phyloP scores from a whole-genome alignment of 1,140 invertebrate species.

The Papilio dardanus region DNA sequence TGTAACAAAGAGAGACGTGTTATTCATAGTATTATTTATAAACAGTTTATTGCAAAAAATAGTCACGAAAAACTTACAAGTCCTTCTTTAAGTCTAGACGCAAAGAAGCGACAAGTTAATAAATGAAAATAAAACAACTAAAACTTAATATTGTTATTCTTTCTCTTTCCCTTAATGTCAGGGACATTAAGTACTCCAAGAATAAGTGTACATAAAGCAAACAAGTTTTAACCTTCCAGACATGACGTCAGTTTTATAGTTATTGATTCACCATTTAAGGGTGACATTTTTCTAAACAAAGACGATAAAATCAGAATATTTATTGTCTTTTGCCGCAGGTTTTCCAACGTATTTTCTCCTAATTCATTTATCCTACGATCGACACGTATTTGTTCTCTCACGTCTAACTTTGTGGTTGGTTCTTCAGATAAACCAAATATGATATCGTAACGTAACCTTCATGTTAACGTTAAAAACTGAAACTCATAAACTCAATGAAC shows the following conservation, averaged over 20 bases:
- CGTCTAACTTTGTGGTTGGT: too few species aligned
- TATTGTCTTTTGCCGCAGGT: background rate
- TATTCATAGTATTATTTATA: background rate
- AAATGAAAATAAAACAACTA: slow-evolving; percentile 1
- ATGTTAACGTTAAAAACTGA: background rate
- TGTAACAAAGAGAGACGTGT: slow-evolving; percentile 41
- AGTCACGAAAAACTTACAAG: background rate
- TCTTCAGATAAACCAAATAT: background rate
- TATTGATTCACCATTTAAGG: slow-evolving; percentile 4
- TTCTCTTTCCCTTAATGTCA: background rate
- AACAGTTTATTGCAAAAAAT: background rate
- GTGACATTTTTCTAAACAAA: background rate
- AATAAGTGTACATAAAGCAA: background rate
- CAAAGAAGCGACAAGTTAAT: background rate
- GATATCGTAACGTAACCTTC: too few species aligned
- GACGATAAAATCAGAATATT: background rate
- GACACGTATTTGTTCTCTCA: too few species aligned
- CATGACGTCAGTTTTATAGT: background rate
- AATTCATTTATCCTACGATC: too few species aligned
- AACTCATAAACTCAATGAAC: background rate
- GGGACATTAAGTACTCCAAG: background rate
- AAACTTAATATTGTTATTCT: background rate
- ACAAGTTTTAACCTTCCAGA: background rate
- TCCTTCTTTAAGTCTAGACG: background rate
- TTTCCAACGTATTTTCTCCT: background rate